These are phyloP conservation scores for Eublepharis macularius DNA, from an alignment of 2,113 vertebrate species.

Conservation along the genomic window DNA sequence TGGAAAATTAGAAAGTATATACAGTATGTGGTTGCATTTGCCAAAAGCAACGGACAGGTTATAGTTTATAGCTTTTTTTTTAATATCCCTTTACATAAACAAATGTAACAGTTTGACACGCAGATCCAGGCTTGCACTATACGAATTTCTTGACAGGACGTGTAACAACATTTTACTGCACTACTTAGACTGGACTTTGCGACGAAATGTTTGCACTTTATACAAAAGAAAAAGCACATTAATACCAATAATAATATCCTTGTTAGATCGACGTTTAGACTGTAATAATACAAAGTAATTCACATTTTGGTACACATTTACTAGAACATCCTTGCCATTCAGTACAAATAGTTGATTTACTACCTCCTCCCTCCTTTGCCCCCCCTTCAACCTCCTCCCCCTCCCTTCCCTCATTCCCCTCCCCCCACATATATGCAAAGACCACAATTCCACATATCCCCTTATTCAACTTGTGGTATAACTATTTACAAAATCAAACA, in stretches of 20 bases:
- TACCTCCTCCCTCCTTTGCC: conserved; percentile 81
- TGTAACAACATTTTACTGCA: conserved; percentile 99
- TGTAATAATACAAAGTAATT: conserved; percentile 99
- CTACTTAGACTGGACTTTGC: conserved; percentile 99
- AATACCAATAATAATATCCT: conserved; percentile 94
- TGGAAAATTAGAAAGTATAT: conserved; percentile 97
- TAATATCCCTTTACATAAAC: conserved; percentile 99
- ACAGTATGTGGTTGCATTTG: conserved; percentile 96
- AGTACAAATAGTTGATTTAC: conserved; percentile 95
- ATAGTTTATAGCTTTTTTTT: conserved; percentile 85
- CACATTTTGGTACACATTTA: conserved; percentile 99
- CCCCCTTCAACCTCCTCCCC: conserved; percentile 73
- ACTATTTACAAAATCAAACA: conserved; percentile 99
- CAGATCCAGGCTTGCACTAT: conserved; percentile 98
- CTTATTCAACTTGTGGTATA: conserved; percentile 89
- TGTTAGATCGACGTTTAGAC: conserved; percentile 99
- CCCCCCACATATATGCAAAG: conserved; percentile 91
- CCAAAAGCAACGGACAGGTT: conserved; percentile 95
- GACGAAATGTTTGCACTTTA: conserved; percentile 99
- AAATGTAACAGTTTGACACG: conserved; percentile 97
- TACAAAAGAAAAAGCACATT: conserved; percentile 97
- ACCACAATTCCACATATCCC: conserved; percentile 92
- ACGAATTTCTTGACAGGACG: conserved; percentile 99
- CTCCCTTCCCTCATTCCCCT: conserved; percentile 70
- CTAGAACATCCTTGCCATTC: conserved; percentile 99